Conservation (phyloP, 2,797 vertebrate species). For the Psittacula derbiana region DNA sequence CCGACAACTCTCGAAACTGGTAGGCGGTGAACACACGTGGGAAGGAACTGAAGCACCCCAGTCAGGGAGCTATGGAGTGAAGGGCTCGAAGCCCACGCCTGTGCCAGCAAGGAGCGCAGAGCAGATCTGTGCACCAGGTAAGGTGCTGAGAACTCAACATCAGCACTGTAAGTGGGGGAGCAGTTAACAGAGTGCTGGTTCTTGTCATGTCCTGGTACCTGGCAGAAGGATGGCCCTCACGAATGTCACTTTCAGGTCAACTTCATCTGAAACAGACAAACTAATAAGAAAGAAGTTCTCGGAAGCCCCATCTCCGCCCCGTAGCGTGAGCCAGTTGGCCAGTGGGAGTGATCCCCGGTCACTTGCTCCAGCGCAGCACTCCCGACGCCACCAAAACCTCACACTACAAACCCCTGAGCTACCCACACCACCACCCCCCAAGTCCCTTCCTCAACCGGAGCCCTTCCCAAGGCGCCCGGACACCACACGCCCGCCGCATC, state of each 20-base stretch:
- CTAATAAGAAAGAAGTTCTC: rapidly evolving
- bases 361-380: not conserved
- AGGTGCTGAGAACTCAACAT: not conserved
- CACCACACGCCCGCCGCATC: no score
- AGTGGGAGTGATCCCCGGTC: rapidly evolving
- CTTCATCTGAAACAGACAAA: not conserved
- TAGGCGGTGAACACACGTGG: rapidly evolving
- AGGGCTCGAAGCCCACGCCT: rapidly evolving
- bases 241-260: not conserved
- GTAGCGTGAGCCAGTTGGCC: not conserved
- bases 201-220: not conserved
- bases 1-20: not conserved
- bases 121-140: not conserved
- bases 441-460: not conserved
- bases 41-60: not conserved
- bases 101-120: not conserved
- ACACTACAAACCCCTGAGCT: rapidly evolving
- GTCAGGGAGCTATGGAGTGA: not conserved
- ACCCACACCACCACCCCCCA: no score
- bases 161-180: rapidly evolving
- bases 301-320: no score
- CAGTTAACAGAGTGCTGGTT: not conserved
- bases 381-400: not conserved
- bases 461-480: no score
- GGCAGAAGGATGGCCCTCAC: not conserved